These are phyloP conservation scores for Mercenaria mercenaria DNA, from an alignment of 1,140 invertebrate genomes.

Conservation along the genomic window DNA sequence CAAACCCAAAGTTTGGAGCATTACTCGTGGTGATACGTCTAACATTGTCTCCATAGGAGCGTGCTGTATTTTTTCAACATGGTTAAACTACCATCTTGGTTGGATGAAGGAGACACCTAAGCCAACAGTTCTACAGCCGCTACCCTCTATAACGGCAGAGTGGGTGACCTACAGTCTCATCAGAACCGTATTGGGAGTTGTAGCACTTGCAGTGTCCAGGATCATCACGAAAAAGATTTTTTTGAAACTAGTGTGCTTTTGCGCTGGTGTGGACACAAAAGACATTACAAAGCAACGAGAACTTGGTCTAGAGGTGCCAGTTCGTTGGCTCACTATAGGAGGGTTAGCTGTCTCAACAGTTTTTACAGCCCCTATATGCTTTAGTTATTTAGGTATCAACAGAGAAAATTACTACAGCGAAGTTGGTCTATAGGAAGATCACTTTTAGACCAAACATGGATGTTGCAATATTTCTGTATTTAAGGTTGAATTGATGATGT, in stretches of 20 bases:
- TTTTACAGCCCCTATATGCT: slow-evolving; percentile 46
- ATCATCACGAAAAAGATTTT: slow-evolving; percentile 57
- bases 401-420: slow-evolving; percentile 41
- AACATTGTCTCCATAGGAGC: slow-evolving; percentile 63
- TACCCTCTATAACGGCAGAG: slow-evolving; percentile 19
- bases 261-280: slow-evolving; percentile 59
- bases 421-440: neutral
- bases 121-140: neutral
- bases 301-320: slow-evolving; percentile 61
- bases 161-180: slow-evolving; percentile 51
- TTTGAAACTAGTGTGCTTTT: slow-evolving; percentile 50
- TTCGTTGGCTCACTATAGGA: slow-evolving; percentile 54
- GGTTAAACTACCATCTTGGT: slow-evolving; percentile 57
- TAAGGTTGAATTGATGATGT: no score
- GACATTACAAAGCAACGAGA: slow-evolving; percentile 56
- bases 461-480: slow-evolving; percentile 46
- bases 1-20: slow-evolving; percentile 58
- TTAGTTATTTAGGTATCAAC: slow-evolving; percentile 43
- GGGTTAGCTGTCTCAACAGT: slow-evolving; percentile 49
- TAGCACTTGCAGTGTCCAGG: slow-evolving; percentile 24
- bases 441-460: neutral
- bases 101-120: slow-evolving; percentile 38
- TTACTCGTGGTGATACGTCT: slow-evolving; percentile 60
- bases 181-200: slow-evolving; percentile 44
- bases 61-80: neutral